A percentile compares a stretch with the other conserved stretches of the same genome.
Conservation (phyloP, 2,888 invertebrate genomes). For the Scelioninae gen. 1 region DNA sequence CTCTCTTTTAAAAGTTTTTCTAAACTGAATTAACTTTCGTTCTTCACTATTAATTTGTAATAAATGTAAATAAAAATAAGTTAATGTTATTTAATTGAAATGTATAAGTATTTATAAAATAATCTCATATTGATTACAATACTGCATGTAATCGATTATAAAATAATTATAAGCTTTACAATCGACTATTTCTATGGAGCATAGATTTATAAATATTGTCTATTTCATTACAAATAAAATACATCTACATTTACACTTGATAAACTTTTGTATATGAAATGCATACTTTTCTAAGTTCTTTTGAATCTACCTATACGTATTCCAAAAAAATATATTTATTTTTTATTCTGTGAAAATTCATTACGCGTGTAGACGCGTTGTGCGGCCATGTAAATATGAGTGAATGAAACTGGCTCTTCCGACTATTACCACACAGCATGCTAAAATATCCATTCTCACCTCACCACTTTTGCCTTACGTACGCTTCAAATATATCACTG, state of each 20-base stretch:
- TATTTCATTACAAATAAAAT: conserved; percentile 3
- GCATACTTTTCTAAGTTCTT: background rate
- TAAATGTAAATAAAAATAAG: conserved; percentile 22
- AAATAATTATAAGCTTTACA: background rate
- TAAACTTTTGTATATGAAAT: background rate
- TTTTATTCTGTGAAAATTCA: conserved; percentile 68
- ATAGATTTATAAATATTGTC: conserved; percentile 13
- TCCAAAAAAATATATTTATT: conserved; percentile 22
- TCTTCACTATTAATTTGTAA: conserved; percentile 19
- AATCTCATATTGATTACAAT: background rate
- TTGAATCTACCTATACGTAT: conserved; percentile 31
- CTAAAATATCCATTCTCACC: conserved; percentile 65
- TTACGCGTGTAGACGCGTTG: conserved; percentile 81
- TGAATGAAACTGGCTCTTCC: conserved; percentile 56
- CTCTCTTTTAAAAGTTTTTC: conserved; percentile 4
- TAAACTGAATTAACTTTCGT: conserved; percentile 7
- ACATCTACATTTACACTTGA: background rate
- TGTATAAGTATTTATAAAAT: conserved; percentile 12
- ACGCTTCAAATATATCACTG: conserved; percentile 54
- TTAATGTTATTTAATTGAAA: background rate
- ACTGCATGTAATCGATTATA: conserved; percentile 13
- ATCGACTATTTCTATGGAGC: conserved; percentile 13
- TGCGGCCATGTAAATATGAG: conserved; percentile 80
- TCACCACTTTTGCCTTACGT: conserved; percentile 56
- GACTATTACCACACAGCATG: conserved; percentile 57